Evolutionary conservation across 2,113 vertebrate genomes (phyloP).

Genomic region (Calidris pugnax): DNA sequence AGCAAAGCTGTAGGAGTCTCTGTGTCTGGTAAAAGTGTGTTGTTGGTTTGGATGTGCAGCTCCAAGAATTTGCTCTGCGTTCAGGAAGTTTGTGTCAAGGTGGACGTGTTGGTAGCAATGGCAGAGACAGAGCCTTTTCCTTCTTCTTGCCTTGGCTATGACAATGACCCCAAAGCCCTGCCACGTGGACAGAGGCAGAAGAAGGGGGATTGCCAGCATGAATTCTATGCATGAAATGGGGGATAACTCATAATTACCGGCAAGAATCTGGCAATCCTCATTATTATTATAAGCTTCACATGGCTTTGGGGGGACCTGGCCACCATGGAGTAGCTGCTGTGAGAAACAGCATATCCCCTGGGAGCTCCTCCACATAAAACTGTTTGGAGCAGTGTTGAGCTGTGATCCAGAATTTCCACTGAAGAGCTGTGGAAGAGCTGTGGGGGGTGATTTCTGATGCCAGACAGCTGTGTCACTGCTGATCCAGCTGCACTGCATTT

Average conservation of each 20-base stretch:
- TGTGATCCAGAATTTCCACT: conserved; percentile 42
- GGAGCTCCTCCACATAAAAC: neutral
- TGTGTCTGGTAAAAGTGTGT: neutral
- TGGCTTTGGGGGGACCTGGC: neutral
- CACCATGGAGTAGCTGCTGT: neutral
- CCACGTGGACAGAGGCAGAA: neutral
- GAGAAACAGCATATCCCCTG: neutral
- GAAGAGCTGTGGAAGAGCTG: conserved; percentile 22
- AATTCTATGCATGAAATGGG: neutral
- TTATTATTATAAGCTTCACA: neutral
- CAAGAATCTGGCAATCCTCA: neutral
- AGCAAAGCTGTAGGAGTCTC: neutral
- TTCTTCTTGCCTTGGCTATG: neutral
- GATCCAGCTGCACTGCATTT: conserved; percentile 46
- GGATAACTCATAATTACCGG: neutral
- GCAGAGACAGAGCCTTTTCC: neutral
- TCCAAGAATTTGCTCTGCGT: neutral
- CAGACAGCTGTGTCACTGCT: conserved; percentile 57
- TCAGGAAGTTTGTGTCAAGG: neutral
- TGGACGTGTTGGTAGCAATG: fast-evolving
- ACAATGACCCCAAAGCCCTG: neutral
- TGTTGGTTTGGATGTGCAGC: neutral
- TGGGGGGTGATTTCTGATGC: conserved; percentile 22
- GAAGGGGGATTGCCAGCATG: neutral
- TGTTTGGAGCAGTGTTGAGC: neutral